Evolutionary conservation across 2,113 vertebrate species (phyloP).

Genomic region (Neofelis nebulosa): DNA sequence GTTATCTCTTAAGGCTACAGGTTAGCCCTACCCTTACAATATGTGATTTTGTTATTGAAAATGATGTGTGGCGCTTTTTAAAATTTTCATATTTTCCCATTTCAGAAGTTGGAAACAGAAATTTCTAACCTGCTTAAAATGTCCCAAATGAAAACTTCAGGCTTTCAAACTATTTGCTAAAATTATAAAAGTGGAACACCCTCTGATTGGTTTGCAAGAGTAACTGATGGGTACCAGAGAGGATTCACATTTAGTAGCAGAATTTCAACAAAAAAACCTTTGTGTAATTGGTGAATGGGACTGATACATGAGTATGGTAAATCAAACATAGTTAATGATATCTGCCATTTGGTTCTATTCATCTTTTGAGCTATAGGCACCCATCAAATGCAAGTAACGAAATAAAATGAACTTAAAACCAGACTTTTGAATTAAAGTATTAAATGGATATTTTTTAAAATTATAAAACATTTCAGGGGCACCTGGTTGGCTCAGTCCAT

Average conservation of each 20-base stretch:
- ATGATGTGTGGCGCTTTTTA: not conserved
- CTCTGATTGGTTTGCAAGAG: not conserved
- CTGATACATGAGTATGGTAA: not conserved
- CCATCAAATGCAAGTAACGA: not conserved
- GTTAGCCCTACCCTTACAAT: too few relatives aligned
- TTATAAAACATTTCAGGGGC: not conserved
- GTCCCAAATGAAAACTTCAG: not conserved
- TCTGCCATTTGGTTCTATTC: not conserved
- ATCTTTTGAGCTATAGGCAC: not conserved
- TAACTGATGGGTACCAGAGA: not conserved
- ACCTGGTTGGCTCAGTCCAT: too few relatives aligned
- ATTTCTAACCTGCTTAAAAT: slow-evolving; percentile 28
- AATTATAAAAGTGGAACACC: not conserved
- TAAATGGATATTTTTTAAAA: not conserved
- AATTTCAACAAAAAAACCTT: not conserved
- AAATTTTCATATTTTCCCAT: not conserved
- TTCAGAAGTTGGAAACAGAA: not conserved
- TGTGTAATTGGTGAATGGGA: not conserved
- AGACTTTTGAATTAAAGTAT: not conserved
- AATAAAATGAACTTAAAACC: not conserved
- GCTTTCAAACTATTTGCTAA: not conserved
- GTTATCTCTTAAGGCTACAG: too few relatives aligned
- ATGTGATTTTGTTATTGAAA: not conserved
- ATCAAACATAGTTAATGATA: not conserved
- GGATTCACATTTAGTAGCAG: not conserved